Base-by-base conservation (phyloP, 1,140 invertebrate species). In the Lordiphosa clarofinis region DNA sequence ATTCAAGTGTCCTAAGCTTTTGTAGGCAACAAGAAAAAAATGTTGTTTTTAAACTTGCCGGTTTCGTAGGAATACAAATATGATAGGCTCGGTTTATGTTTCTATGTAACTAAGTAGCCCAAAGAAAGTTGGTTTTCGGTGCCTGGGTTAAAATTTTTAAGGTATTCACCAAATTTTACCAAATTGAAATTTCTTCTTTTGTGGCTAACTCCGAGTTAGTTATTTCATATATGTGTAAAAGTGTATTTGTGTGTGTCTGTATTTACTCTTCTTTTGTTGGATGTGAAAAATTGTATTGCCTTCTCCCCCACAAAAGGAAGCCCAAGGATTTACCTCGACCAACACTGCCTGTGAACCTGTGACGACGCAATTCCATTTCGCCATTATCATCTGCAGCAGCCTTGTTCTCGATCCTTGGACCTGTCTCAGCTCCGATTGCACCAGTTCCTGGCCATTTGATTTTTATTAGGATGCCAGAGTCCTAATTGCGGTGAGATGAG, bases 331-430 rank as follows among this genome's bases (percentile, higher is more conserved):
- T 62, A 61, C 64, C 64, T 53, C 38, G 50, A 46, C 49, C 28
- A 65, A 43, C 55, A 35, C 50, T 47, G 38, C 38, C 49, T 62
- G 11, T 55, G 52, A 67, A 71, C 78, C 78, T 78, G 69, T 84
- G 79, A 84, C 78, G 78, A 86, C 79, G 78, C 79, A 84, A 84
- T 84, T 84, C 31, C 78, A n/a, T 73, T 28, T 66, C 71, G 79
- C 78, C 69, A 84, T 84, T 84, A 84, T 82, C 76, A 61, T 50
- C 53, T 70, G 56, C 46, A 31, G 11, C 8, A 44, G 12, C 52
- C 24, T 8, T 10, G 4, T n/a, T 37, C 49, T 39, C 15, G 6
- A 39, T 28, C 10, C 19, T 42, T 50, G 35, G 48, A 53, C 50
- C 38, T 54, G 46, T 44, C 13, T 28, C 19, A 21, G 35, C 38